phyloP scores from a whole-genome alignment of 2,888 invertebrate species.

The Timema podura region DNA sequence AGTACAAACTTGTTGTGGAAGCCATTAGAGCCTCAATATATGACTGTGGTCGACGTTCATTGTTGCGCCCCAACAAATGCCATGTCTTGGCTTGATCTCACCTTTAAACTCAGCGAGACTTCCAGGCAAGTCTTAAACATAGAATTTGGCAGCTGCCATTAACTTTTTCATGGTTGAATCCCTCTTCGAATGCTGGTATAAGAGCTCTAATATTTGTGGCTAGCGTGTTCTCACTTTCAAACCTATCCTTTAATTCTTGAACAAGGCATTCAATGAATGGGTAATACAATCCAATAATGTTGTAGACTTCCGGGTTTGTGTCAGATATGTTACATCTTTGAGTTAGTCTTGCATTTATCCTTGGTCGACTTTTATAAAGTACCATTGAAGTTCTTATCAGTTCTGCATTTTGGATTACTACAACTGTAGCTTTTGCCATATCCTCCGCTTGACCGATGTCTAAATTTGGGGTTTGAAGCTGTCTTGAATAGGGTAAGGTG shows the following conservation, averaged over 20 bases:
- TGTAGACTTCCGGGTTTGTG: neutral
- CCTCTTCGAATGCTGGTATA: neutral
- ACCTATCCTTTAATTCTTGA: slow-evolving; percentile 12
- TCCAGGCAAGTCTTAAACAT: slow-evolving; percentile 12
- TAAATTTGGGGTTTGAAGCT: slow-evolving; percentile 8
- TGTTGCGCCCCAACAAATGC: slow-evolving; percentile 9
- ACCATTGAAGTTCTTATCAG: neutral
- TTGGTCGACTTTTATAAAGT: neutral
- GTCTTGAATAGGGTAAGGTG: neutral
- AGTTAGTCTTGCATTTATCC: neutral
- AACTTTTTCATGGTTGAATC: neutral
- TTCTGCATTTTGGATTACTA: slow-evolving; percentile 4
- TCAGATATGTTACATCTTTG: slow-evolving; percentile 7
- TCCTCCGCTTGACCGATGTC: slow-evolving; percentile 6
- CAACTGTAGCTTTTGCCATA: neutral
- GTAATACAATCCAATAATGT: slow-evolving; percentile 2
- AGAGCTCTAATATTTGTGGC: neutral
- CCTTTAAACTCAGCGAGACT: slow-evolving; percentile 5
- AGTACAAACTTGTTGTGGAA: slow-evolving; percentile 9
- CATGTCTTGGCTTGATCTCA: neutral
- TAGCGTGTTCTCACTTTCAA: neutral
- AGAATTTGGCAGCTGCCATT: slow-evolving; percentile 2
- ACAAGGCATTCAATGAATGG: slow-evolving; percentile 7
- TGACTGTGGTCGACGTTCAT: neutral
- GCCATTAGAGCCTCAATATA: neutral